A percentile compares a stretch with the other conserved stretches of the same genome.
These are phyloP conservation scores for Melanostoma mellinum DNA, from an alignment of 2,888 invertebrate genomes.

Conservation along the genomic window DNA sequence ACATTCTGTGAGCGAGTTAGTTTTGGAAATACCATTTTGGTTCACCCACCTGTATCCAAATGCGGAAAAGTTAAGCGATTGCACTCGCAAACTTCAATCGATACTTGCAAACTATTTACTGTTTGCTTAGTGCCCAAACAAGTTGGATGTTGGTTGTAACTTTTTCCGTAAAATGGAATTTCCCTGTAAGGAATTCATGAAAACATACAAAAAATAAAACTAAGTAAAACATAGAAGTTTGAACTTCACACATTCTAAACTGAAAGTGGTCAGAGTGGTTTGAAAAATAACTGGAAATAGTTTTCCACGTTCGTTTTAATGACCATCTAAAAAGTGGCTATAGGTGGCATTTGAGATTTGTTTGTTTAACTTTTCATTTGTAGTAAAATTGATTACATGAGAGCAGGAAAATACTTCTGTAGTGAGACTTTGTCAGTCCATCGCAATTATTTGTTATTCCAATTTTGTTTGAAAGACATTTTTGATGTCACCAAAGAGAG, in stretches of 20 bases:
- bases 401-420: too few species aligned
- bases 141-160: slow-evolving; percentile 52
- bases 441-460: too few species aligned
- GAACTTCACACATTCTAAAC: slow-evolving; percentile 57
- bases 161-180: slow-evolving; percentile 56
- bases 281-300: slow-evolving; percentile 13
- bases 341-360: too few species aligned
- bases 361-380: too few species aligned
- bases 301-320: not conserved
- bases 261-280: slow-evolving; percentile 47
- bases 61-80: slow-evolving; percentile 64
- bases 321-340: too few species aligned
- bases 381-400: too few species aligned
- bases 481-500: too few species aligned
- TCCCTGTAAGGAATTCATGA: slow-evolving; percentile 46
- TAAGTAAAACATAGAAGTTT: slow-evolving; percentile 48
- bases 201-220: slow-evolving; percentile 28
- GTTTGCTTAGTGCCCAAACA: slow-evolving; percentile 51
- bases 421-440: too few species aligned
- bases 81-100: slow-evolving; percentile 63
- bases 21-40: slow-evolving; percentile 22
- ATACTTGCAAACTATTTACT: slow-evolving; percentile 71
- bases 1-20: slow-evolving; percentile 25
- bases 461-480: too few species aligned
- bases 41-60: slow-evolving; percentile 60